Base-by-base conservation (phyloP, 2,113 vertebrate genomes). In the Chiloscyllium plagiosum region DNA sequence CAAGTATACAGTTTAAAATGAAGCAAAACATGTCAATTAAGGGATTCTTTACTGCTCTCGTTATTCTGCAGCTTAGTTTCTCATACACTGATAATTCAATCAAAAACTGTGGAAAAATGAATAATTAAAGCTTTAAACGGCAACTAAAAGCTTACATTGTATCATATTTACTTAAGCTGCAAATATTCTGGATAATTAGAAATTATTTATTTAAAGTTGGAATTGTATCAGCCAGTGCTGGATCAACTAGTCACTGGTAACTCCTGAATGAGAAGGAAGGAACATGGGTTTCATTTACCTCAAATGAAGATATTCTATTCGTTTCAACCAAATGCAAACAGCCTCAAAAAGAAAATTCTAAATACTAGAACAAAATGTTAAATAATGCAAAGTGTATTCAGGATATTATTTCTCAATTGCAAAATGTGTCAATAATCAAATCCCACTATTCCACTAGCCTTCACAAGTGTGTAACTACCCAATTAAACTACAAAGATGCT, bases 251-350 rank as follows among this genome's bases (percentile, higher is more conserved):
- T 61, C 33, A 33, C 17, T 15, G n/a, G 65, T 92, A 65, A 19
- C 89, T 19, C 33, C 89, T 13, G 65, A 92, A 92, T 65, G 89
- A 56, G 52, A 90, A 90, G 61, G 65, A 92, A 90, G 52, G 86
- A 90, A n/a, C 15, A 66, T 17, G 17, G 4, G 29, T 92, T 3
- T 15, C 5, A 8, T 13, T 65, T 92, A 65, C 15, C 33, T 92
- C 19, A 19, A n/a, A 47, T 65, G 33, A 56, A 37, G 78, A n/a
- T 37, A 37, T 33, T 4, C 3, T 13, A 90, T n/a, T 90, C n/a
- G 17, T 92, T 92, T 65, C 56, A 52, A 56, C 10, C 10, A 92
- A 19, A 5, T 80, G n/a, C 37, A 2, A 80, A 80, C 22, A 72
- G 24, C 70, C 5, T 72, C 70, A 72, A 72, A 69, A 72, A 26